Evolutionary conservation across 2,797 vertebrate genomes (phyloP), one percentile per base, ranked within the genome.

Genomic region (Rhyacichthys aspro): DNA sequence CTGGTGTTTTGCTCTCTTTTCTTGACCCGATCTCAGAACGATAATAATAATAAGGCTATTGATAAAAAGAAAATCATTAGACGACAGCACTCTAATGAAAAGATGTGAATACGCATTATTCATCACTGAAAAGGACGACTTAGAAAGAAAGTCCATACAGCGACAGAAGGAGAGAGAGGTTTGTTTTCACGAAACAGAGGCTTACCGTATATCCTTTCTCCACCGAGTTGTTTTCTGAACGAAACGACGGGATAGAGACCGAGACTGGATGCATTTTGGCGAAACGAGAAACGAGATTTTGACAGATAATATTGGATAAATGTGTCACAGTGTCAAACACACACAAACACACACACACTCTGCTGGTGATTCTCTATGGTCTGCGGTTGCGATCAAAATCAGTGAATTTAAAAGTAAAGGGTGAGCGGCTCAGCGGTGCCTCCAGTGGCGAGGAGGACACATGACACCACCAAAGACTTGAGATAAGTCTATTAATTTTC

Each of bases 141-240:
- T 28, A 28, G 7, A 3, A 5, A 28, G 23, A 28, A 28, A 6
- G 23, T 28, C 7, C 1, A 28, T 28, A 28, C 23, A 28, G 23
- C 23, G 23, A 28, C n/a, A 23, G 19, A 14, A 11, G 14, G 23
- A 9, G 11, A 34, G 16, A 49, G 2, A 11, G 5, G 33, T 3
- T 50, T 50, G 15, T 37, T 37, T 50, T 50, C 48, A 50, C 47
- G 9, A 11, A 53, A 8, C 17, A 19, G 63, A 49, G 17, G 71
- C 95, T 95, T 90, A 98, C 97, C 95, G 96, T 98, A 91, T 91
- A 98, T 45, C 95, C 96, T 78, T 91, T 94, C 82, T 98, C 97
- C 67, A 94, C 75, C 17, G 93, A 91, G 86, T 87, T 96, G 87
- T 95, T 95, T 78, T 98, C 97, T 11, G 94, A 94, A 41, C 96